Conservation (phyloP, 1,140 invertebrate genomes). For the Geopemphigus sp. region DNA sequence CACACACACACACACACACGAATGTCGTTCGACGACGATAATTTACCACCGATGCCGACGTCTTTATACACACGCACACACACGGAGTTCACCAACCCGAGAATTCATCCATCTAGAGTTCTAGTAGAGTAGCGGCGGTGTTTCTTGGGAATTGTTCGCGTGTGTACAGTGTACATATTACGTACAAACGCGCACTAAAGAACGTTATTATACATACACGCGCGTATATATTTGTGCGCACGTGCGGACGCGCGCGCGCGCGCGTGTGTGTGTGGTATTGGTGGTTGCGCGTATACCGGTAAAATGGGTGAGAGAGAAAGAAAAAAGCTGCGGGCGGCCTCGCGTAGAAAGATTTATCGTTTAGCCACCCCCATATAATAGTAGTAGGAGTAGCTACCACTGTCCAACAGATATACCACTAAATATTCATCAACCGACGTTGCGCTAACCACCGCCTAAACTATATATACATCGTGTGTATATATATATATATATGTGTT, state of each 20-base stretch:
- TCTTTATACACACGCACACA: conserved; percentile 15
- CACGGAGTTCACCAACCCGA: not conserved
- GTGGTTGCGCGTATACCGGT: not conserved
- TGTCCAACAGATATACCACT: conserved; percentile 41
- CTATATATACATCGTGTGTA: not conserved
- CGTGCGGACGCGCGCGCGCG: no score
- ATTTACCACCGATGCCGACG: conserved; percentile 27
- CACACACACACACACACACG: no score
- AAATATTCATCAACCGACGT: conserved; percentile 40
- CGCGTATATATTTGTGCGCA: no score
- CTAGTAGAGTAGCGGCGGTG: not conserved
- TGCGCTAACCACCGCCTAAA: conserved; percentile 24
- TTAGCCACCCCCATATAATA: conserved; percentile 38
- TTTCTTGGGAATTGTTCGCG: conserved; percentile 33
- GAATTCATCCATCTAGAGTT: conserved; percentile 20
- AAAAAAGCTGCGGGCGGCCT: conserved; percentile 36
- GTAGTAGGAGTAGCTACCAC: conserved; percentile 32
- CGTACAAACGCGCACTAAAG: not conserved
- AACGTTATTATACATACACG: no score
- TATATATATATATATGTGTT: not conserved
- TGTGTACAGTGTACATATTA: no score
- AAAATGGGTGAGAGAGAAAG: conserved; percentile 19
- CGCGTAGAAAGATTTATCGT: conserved; percentile 26
- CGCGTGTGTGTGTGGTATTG: not conserved
- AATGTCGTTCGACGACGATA: conserved; percentile 28